Evolutionary conservation across 2,888 invertebrate species (phyloP).

Genomic region (Carabus problematicus): DNA sequence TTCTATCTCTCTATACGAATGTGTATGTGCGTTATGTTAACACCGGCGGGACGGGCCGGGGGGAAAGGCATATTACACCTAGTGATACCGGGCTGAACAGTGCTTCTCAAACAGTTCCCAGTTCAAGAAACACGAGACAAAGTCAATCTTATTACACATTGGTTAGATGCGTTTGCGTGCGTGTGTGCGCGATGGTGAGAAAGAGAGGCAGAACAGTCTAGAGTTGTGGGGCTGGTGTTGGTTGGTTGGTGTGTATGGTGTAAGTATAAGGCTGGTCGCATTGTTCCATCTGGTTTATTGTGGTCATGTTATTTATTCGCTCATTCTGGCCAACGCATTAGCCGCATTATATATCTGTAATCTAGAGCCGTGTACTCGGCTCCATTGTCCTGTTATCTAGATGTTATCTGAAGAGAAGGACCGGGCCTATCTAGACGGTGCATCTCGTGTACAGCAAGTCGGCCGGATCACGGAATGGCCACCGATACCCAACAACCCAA

Average conservation of each 20-base stretch:
- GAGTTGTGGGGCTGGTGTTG: too few species aligned
- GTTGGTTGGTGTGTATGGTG: too few species aligned
- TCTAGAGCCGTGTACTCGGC: constrained; percentile 3
- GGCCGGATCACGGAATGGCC: constrained; percentile 4
- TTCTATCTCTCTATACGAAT: background rate
- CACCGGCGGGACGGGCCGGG: too few species aligned
- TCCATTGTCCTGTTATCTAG: constrained; percentile 25
- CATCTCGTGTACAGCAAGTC: constrained; percentile 15
- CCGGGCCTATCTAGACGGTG: constrained; percentile 12
- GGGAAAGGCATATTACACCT: too few species aligned
- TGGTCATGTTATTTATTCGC: constrained; percentile 17
- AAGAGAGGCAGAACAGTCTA: too few species aligned
- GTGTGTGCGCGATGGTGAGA: too few species aligned
- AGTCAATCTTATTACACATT: too few species aligned
- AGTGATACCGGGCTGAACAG: too few species aligned
- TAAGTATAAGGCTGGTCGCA: background rate
- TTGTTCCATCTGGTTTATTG: constrained; percentile 18
- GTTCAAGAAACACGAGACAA: too few species aligned
- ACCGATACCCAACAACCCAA: constrained; percentile 1
- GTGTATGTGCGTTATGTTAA: too few species aligned
- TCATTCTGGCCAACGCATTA: constrained; percentile 25
- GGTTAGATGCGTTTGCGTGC: too few species aligned
- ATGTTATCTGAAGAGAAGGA: constrained; percentile 17
- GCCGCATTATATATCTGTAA: constrained; percentile 17
- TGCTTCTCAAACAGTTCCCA: too few species aligned